Evolutionary conservation across 2,113 vertebrate genomes (phyloP).

Genomic region (Melanerpes formicivorus): DNA sequence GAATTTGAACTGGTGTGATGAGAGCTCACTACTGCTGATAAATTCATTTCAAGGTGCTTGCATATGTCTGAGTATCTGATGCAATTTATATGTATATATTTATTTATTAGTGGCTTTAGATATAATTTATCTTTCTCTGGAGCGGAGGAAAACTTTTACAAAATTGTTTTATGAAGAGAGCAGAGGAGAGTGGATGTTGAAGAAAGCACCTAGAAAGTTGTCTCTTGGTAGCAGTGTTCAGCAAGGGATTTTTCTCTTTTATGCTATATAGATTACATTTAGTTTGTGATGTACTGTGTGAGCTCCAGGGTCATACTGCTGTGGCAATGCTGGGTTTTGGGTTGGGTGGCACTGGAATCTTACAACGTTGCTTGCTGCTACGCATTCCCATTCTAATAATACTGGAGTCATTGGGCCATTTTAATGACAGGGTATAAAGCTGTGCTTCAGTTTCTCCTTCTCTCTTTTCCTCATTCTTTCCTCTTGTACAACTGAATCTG

Average conservation of each 20-base stretch:
- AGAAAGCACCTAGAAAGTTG: background rate
- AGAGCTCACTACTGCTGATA: background rate
- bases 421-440: background rate
- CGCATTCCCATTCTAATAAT: background rate
- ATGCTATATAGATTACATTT: rapidly evolving
- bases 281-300: background rate
- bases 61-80: background rate
- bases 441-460: background rate
- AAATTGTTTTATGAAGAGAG: background rate
- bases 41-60: background rate
- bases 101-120: conserved; percentile 2
- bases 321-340: background rate
- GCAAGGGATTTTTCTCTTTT: background rate
- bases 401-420: background rate
- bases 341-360: background rate
- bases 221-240: background rate
- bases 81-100: background rate
- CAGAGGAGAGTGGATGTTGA: background rate
- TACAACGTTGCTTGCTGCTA: background rate
- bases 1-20: conserved; percentile 44
- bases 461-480: background rate
- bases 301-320: background rate
- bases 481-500: background rate
- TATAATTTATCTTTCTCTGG: background rate
- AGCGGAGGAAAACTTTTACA: background rate